Evolutionary conservation across 2,113 vertebrate species (phyloP).

Genomic region (Macquaria ambigua): DNA sequence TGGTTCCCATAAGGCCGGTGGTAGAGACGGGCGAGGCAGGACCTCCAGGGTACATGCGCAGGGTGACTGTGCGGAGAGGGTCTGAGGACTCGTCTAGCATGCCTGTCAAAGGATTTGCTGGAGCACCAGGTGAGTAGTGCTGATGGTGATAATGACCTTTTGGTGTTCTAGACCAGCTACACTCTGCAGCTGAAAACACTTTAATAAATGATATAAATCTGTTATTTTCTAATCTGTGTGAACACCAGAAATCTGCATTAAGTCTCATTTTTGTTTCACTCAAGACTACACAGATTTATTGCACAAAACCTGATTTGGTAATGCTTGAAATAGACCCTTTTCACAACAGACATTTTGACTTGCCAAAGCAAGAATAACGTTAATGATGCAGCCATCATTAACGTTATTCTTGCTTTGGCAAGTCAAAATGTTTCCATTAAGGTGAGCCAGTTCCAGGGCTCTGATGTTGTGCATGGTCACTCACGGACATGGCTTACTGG

Average conservation of each 20-base stretch:
- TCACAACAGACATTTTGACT: too few species aligned
- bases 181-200: background rate
- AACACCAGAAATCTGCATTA: background rate
- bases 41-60: conserved; percentile 87
- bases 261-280: background rate
- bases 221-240: background rate
- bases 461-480: too few species aligned
- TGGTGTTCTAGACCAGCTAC: background rate
- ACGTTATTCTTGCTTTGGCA: too few species aligned
- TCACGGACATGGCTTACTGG: too few species aligned
- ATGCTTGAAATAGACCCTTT: background rate
- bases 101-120: conserved; percentile 89
- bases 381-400: too few species aligned
- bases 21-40: conserved; percentile 93
- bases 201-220: background rate
- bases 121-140: conserved; percentile 89
- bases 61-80: conserved; percentile 83
- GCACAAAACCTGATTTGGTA: background rate
- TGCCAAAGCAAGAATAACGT: too few species aligned
- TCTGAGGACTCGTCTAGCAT: conserved; percentile 81
- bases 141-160: background rate
- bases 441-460: too few species aligned
- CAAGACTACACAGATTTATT: background rate
- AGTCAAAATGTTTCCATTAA: too few species aligned
- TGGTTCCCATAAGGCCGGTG: conserved; percentile 66